phyloP scores from a whole-genome alignment of 1,140 invertebrate genomes.

The Episyrphus balteatus region DNA sequence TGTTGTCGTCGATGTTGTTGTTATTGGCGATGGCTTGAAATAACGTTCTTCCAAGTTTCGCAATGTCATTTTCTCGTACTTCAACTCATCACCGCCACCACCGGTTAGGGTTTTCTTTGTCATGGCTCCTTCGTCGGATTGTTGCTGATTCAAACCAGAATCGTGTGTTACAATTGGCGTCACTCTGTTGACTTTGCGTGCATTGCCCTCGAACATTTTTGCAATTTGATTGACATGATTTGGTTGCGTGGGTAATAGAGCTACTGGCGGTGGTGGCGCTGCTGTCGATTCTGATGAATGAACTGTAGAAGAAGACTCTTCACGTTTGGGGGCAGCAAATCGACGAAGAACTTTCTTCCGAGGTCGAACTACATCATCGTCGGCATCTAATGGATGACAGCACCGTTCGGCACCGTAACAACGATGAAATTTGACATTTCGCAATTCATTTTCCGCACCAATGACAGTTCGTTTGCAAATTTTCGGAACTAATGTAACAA shows the following conservation, averaged over 20 bases:
- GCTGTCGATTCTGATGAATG: too few species aligned
- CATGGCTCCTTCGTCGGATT: not conserved
- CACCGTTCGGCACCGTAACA: constrained; percentile 30
- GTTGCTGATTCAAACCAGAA: not conserved
- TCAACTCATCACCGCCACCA: constrained; percentile 17
- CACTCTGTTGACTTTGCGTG: constrained; percentile 20
- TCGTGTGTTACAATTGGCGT: constrained; percentile 17
- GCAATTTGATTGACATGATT: constrained; percentile 29
- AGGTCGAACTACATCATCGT: not conserved
- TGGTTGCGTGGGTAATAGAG: constrained; percentile 12
- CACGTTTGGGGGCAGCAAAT: too few species aligned
- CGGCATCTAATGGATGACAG: constrained; percentile 14
- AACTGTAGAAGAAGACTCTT: too few species aligned
- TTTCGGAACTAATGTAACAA: constrained; percentile 28
- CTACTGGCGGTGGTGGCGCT: not conserved
- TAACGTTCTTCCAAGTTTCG: constrained; percentile 14
- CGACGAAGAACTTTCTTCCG: too few species aligned
- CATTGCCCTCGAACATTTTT: constrained; percentile 26
- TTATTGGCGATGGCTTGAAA: constrained; percentile 12
- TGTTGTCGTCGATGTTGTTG: constrained; percentile 8
- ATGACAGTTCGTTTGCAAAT: constrained; percentile 27
- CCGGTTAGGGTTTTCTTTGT: not conserved
- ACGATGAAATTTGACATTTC: constrained; percentile 25
- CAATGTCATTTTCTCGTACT: constrained; percentile 5
- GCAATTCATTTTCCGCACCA: constrained; percentile 24